phyloP scores from a whole-genome alignment of 2,113 vertebrate species.

The Plotosus lineatus region DNA sequence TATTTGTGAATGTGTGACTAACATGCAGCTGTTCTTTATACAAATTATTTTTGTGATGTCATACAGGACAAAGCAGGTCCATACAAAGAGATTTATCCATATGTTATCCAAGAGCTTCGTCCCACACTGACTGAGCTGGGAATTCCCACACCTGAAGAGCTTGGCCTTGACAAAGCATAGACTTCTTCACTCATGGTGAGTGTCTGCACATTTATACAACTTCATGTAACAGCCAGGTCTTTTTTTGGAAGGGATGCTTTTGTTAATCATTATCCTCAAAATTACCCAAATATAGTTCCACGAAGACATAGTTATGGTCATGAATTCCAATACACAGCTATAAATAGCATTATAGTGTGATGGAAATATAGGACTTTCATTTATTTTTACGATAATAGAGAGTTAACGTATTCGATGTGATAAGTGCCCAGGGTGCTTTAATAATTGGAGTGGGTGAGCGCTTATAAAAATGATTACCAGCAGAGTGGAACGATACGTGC shows the following conservation, averaged over 20 bases:
- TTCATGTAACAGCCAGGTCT: not conserved
- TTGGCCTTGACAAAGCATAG: conserved; percentile 91
- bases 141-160: conserved; percentile 94
- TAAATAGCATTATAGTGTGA: too few relatives aligned
- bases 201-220: not conserved
- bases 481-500: too few relatives aligned
- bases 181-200: conserved; percentile 51
- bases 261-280: not conserved
- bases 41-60: not conserved
- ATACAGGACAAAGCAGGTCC: conserved; percentile 91
- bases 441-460: too few relatives aligned
- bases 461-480: too few relatives aligned
- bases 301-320: not conserved
- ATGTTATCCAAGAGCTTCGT: conserved; percentile 91
- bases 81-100: conserved; percentile 97
- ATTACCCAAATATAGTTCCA: not conserved
- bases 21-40: not conserved
- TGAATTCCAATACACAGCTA: too few relatives aligned
- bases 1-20: not conserved
- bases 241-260: not conserved
- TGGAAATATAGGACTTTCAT: too few relatives aligned
- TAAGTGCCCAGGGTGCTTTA: too few relatives aligned
- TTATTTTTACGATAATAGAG: too few relatives aligned
- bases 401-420: too few relatives aligned
- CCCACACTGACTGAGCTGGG: conserved; percentile 91